A percentile compares a stretch with the other conserved stretches of the same genome.
These are phyloP conservation scores for Arizona elegans DNA, from an alignment of 2,113 vertebrate genomes.

Conservation along the genomic window DNA sequence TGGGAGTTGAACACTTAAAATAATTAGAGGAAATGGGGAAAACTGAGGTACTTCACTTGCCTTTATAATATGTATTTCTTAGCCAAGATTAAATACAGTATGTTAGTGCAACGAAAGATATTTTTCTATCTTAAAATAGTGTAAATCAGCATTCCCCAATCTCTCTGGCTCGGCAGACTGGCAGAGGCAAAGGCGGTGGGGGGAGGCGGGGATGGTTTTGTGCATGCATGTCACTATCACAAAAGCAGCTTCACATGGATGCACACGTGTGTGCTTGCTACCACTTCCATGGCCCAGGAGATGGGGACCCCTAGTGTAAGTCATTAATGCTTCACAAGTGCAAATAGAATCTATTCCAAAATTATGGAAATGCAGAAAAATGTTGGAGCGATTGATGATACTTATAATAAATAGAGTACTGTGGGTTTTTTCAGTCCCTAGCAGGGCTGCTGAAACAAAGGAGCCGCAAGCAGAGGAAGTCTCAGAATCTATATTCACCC, in stretches of 20 bases:
- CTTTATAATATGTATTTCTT: background rate
- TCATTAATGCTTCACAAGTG: background rate
- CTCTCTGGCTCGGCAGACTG: background rate
- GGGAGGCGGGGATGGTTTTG: background rate
- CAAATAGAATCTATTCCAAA: background rate
- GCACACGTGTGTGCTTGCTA: background rate
- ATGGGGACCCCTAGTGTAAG: background rate
- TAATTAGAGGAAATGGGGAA: background rate
- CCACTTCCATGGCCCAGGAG: background rate
- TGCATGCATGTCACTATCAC: background rate
- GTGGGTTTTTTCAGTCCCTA: constrained; percentile 44
- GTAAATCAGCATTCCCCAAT: background rate
- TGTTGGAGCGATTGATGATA: background rate
- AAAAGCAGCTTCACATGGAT: background rate
- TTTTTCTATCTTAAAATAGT: background rate
- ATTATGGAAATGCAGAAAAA: background rate
- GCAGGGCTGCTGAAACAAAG: constrained; percentile 31
- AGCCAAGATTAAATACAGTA: background rate
- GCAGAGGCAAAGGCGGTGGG: background rate
- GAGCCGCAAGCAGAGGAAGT: constrained; percentile 27
- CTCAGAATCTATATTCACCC: background rate
- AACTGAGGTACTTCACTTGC: background rate
- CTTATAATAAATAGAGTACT: background rate
- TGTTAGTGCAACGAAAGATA: background rate
- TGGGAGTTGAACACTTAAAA: background rate